Evolutionary conservation across 2,888 invertebrate genomes (phyloP), one percentile per base, ranked within the genome.

Genomic region (Campoplex nolae): DNA sequence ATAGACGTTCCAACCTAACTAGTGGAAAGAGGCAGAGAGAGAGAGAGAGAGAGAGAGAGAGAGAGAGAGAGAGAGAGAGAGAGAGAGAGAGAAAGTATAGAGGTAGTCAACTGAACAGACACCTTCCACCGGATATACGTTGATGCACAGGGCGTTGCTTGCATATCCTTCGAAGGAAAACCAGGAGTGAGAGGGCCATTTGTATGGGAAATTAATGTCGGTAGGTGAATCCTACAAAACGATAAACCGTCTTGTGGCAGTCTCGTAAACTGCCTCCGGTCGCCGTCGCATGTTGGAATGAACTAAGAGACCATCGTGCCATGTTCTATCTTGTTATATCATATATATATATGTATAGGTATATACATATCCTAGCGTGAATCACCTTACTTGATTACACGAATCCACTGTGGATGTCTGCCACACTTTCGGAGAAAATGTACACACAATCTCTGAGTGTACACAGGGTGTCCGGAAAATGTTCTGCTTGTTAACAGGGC

Each of bases 301-400:
- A 88, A 83, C 68, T 79, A 85, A 86, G 76, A 65, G 77, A 87
- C 85, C 65, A 68, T 81, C 56, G 45, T 54, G 28, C 73, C 80
- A 54, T 77, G 71, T 77, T 23, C 78, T 51, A 77, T 74, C 73
- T 62, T 58, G 16, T 80, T 83, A 54, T 65, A 38, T 38, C 38
- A 38, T 6, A 38, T 38, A 28, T 38, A 28, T 75, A 75, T 67
- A 38, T 58, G 51, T 42, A 54, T 48, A 23, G 0, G 23, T 23
- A 73, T 58, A 38, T 45, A 67, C 51, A 42, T 62, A 23, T 75
- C 77, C 18, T 54, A 45, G 70, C 74, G 56, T 32, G 73, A 82
- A 85, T 80, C 87, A 88, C 83, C 88, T 89, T 83, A 88, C 88
- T 88, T 83, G 88, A 89, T 88, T 89, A 88, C 86, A 87, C 84